These are phyloP conservation scores for Mionectes macconnelli DNA, from an alignment of 2,113 vertebrate species.

Conservation along the genomic window DNA sequence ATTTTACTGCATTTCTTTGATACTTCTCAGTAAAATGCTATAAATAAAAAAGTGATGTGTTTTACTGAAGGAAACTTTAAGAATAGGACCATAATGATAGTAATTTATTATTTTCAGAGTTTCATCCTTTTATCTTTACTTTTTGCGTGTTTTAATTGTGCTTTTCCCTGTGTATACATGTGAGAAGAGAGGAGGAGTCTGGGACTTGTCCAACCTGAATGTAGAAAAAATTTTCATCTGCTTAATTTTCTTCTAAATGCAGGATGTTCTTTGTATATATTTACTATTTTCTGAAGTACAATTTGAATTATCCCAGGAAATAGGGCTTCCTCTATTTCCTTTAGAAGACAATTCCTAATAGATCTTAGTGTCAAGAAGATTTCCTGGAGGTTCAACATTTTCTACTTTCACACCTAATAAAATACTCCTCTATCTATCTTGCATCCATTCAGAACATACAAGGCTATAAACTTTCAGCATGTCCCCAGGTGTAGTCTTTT, in stretches of 20 bases:
- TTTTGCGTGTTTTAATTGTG: not conserved
- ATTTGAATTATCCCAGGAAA: conserved; percentile 57
- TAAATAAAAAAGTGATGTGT: not conserved
- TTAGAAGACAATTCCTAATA: conserved; percentile 33
- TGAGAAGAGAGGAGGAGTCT: not conserved
- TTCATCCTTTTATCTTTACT: not conserved
- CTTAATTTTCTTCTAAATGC: not conserved
- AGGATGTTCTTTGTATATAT: conserved; percentile 67
- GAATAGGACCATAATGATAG: not conserved
- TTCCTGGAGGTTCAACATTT: conserved; percentile 35
- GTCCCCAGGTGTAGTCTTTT: not conserved
- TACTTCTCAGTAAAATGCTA: not conserved
- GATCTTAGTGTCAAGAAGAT: conserved; percentile 50
- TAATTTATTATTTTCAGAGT: not conserved
- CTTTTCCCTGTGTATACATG: not conserved
- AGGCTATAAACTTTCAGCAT: not conserved
- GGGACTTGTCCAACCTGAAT: not conserved
- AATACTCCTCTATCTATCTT: not conserved
- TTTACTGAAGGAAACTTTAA: not conserved
- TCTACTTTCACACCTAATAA: conserved; percentile 28
- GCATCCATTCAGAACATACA: not conserved
- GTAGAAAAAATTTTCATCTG: conserved; percentile 13
- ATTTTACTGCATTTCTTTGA: not conserved
- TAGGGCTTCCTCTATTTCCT: conserved; percentile 43
- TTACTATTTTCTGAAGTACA: conserved; percentile 44